Conservation (phyloP, 2,888 invertebrate species). For the Dryocosmus kuriphilus region DNA sequence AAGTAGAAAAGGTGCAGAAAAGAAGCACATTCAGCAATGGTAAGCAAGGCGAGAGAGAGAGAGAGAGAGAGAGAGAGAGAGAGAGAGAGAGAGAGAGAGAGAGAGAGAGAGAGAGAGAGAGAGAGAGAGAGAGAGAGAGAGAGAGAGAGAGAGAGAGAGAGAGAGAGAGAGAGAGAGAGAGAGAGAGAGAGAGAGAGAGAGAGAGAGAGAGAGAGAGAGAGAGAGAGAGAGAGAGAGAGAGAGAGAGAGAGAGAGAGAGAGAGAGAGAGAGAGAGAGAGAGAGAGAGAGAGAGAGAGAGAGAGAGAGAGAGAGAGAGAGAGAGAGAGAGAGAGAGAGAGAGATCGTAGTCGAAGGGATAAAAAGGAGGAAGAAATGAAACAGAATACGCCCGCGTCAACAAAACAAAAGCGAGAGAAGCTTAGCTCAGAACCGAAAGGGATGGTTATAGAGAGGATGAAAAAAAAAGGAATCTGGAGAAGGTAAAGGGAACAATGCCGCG, state of each 20-base stretch:
- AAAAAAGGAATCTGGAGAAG: conserved; percentile 32
- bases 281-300: neutral
- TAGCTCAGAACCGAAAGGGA: conserved; percentile 23
- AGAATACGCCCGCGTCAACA: conserved; percentile 26
- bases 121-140: conserved; percentile 15
- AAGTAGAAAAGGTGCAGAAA: conserved; percentile 29
- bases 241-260: neutral
- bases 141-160: conserved; percentile 12
- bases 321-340: neutral
- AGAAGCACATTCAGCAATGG: conserved; percentile 15
- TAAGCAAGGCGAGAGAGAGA: neutral
- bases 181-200: neutral
- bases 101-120: conserved; percentile 17
- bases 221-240: neutral
- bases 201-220: neutral
- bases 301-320: neutral
- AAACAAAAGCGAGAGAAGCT: conserved; percentile 13
- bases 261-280: neutral
- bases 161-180: conserved; percentile 17
- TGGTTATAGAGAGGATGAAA: conserved; percentile 13
- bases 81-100: conserved; percentile 17
- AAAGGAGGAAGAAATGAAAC: conserved; percentile 33
- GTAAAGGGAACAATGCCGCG: conserved; percentile 31
- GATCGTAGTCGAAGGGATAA: conserved; percentile 19
- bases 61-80: neutral